Base-by-base conservation (phyloP, 30 jellyfish, hydroid and myxozoan species). In the Aurelia aurita region DNA sequence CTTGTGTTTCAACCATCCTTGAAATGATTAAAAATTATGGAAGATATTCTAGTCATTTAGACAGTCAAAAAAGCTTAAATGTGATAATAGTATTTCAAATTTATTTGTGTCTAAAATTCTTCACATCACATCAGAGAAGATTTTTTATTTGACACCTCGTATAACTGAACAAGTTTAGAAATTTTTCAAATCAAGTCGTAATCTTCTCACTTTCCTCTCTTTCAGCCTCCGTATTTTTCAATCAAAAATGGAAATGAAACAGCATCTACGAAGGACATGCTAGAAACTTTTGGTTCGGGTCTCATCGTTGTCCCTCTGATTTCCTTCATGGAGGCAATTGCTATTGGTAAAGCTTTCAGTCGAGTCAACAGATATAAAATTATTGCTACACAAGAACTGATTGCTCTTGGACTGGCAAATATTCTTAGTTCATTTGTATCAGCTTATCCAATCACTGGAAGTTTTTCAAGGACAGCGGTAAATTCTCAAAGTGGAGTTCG, bases 311-410 rank as follows among this genome's bases (percentile, higher is more conserved):
- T 91, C 25, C 98, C 98, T 2, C 74, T 91, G 16, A 64, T 91
- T 34, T 89, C 98, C 11, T 92, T 92, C 72, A 58, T 92, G 66
- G 98, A 92, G 57, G 89, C 93, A 26, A 87, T 92, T 15, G 98
- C 98, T 0, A 87, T 92, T 54, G 98, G 90, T 23, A 92, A 92
- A 64, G 96, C 92, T 11, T 90, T 90, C 86, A 77, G 96, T 84
- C 71, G 96, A 39, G 35, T 58, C 19, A 90, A 84, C 79, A 73
- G 65, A 15, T 90, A 90, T 81, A 90, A 84, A 53, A 69, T 84
- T 2, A 47, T 58, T 34, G 85, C 95, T 18, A 83, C 91, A 18
- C 97, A 90, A 59, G 97, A 90, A 60, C 82, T 90, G 43, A 49
- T 90, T 39, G 96, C 95, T 18, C 89, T 90, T 57, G 97, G 97